These are phyloP conservation scores for Watsonalla binaria DNA, from an alignment of 2,888 invertebrate species.

Conservation along the genomic window DNA sequence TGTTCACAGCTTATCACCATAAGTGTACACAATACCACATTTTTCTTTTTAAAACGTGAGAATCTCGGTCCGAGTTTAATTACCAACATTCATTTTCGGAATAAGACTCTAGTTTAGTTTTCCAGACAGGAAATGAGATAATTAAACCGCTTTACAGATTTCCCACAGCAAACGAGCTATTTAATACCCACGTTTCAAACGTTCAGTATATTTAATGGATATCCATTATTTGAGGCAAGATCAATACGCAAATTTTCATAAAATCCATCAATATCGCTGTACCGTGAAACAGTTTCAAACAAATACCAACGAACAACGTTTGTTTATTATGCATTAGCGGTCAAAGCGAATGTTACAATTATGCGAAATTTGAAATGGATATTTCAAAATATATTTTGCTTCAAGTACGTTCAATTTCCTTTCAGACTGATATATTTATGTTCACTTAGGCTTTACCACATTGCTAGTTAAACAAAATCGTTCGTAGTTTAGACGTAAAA, in stretches of 20 bases:
- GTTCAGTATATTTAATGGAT: not conserved
- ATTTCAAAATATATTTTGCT: not conserved
- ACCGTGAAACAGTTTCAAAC: not conserved
- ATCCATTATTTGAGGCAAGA: not conserved
- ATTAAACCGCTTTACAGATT: not conserved
- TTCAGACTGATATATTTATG: not conserved
- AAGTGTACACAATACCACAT: conserved; percentile 14
- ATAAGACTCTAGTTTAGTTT: not conserved
- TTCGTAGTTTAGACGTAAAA: not conserved
- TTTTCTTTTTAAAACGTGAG: conserved; percentile 11
- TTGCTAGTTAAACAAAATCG: not conserved
- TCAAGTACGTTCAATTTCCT: not conserved
- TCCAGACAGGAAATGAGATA: not conserved
- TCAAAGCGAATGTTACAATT: not conserved
- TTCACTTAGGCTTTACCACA: not conserved
- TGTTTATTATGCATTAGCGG: not conserved
- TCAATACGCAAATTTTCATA: not conserved
- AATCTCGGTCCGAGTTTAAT: not conserved
- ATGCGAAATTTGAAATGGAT: not conserved
- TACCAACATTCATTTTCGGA: not conserved
- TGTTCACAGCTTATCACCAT: conserved; percentile 52
- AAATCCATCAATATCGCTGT: not conserved
- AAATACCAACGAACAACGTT: not conserved
- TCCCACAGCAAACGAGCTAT: not conserved
- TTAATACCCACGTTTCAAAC: not conserved